phyloP scores from a whole-genome alignment of 2,888 invertebrate species.

The Acleris cristana region DNA sequence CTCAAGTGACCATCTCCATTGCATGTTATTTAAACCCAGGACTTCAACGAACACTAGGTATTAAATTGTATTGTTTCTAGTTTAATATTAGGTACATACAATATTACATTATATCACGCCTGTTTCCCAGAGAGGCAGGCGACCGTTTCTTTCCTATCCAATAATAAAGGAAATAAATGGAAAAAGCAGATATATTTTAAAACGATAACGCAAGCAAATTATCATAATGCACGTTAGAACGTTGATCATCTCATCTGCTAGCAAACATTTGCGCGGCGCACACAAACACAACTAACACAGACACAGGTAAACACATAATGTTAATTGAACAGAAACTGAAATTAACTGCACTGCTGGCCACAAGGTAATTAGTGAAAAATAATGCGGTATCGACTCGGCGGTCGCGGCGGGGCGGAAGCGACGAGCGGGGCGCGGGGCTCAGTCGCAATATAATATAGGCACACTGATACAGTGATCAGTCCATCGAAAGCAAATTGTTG shows the following conservation, averaged over 20 bases:
- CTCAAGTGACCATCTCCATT: too few species aligned
- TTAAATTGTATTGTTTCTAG: too few species aligned
- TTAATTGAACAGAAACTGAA: slow-evolving; percentile 45
- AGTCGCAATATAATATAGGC: neutral
- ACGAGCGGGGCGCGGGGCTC: slow-evolving; percentile 14
- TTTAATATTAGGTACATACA: too few species aligned
- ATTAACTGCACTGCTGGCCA: slow-evolving; percentile 40
- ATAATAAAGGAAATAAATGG: too few species aligned
- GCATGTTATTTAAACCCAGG: too few species aligned
- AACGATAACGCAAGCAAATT: neutral
- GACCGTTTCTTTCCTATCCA: too few species aligned
- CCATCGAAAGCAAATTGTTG: too few species aligned
- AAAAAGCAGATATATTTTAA: too few species aligned
- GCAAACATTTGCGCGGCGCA: slow-evolving; percentile 31
- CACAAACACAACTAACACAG: slow-evolving; percentile 15
- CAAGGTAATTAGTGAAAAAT: slow-evolving; percentile 46
- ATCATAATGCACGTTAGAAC: slow-evolving; percentile 16
- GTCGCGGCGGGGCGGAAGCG: slow-evolving; percentile 12
- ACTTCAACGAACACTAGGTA: too few species aligned
- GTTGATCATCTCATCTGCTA: slow-evolving; percentile 27
- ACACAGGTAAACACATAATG: slow-evolving; percentile 40
- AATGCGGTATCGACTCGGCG: slow-evolving; percentile 40
- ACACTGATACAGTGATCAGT: too few species aligned
- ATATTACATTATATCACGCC: too few species aligned
- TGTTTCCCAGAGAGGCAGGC: too few species aligned